Evolutionary conservation across 2,113 vertebrate genomes (phyloP), one percentile per base, ranked within the genome.

Genomic region (Choloepus hoffmanni): DNA sequence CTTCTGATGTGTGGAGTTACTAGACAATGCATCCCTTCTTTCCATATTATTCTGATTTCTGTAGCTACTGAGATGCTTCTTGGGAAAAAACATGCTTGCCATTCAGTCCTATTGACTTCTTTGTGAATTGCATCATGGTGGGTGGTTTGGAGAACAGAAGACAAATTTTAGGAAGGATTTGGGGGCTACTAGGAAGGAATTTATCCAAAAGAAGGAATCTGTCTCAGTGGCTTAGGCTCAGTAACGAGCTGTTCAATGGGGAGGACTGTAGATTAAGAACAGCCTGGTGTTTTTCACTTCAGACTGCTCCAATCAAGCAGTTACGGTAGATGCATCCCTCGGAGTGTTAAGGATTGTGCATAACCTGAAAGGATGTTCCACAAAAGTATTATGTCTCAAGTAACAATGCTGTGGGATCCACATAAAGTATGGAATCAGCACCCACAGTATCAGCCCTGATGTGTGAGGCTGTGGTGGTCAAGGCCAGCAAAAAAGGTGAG

Each of bases 191-290:
- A 18, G 24, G 58, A 68, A 72, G 78, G 8, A 68, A 67, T 50
- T 72, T 11, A 74, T 43, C 55, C 10, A 30, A 60, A 83, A 48
- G 28, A 83, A 72, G 68, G 81, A 77, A 0, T 28, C 78, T 87
- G n/a, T 5, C 24, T 60, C 21, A 26, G 26, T 40, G 65, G 70
- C 12, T 67, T 81, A 30, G 48, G 9, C 16, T 74, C 55, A 24
- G n/a, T 4, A 60, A 5, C 55, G 19, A 68, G 13, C 11, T 65
- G 8, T 13, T 10, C 0, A 2, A 9, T 28, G 4, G 23, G 30
- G 16, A n/a, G 9, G 33, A 73, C 21, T 55, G 30, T 43, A 24
- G 28, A 21, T 78, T 65, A 50, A 55, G 55, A 65, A 60, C 6
- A 55, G 15, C 5, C 1, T 78, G 33, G 40, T 18, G 19, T 50